Percentiles rank a stretch among this genome's conserved stretches.
These are phyloP conservation scores for Calyptommatus sinebrachiatus DNA, from an alignment of 2,113 vertebrate genomes.

Conservation along the genomic window DNA sequence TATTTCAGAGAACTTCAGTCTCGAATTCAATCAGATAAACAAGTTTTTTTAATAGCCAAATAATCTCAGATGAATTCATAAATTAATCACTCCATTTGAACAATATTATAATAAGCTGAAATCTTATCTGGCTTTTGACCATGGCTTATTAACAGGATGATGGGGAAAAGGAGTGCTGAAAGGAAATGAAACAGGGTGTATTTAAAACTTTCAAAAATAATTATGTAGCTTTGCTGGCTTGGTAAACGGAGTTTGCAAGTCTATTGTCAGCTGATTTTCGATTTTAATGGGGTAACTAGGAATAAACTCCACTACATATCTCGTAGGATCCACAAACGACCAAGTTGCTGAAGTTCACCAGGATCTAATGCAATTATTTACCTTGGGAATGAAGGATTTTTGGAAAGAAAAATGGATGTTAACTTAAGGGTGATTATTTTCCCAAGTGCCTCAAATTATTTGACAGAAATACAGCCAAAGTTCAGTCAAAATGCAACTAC, in stretches of 20 bases:
- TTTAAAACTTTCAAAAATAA: neutral
- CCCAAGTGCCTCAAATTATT: neutral
- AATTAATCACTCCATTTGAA: neutral
- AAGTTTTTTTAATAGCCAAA: conserved; percentile 53
- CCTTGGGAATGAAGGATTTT: neutral
- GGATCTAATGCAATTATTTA: neutral
- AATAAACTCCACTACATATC: no score
- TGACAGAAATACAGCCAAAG: neutral
- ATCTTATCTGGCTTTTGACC: conserved; percentile 38
- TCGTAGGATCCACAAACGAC: neutral
- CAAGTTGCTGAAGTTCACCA: neutral
- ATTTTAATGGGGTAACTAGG: no score
- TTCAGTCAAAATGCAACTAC: neutral
- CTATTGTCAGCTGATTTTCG: neutral
- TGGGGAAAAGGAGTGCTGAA: neutral
- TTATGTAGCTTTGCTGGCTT: neutral
- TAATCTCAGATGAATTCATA: conserved; percentile 44
- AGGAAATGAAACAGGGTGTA: neutral
- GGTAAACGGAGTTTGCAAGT: neutral
- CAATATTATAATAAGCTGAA: conserved; percentile 54
- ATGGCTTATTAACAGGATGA: neutral
- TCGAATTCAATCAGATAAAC: conserved; percentile 60
- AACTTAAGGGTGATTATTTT: neutral
- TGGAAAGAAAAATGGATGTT: neutral
- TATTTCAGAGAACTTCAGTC: conserved; percentile 46